Conservation (phyloP, 2,797 vertebrate species). For the Acrocephalus scirpaceus region DNA sequence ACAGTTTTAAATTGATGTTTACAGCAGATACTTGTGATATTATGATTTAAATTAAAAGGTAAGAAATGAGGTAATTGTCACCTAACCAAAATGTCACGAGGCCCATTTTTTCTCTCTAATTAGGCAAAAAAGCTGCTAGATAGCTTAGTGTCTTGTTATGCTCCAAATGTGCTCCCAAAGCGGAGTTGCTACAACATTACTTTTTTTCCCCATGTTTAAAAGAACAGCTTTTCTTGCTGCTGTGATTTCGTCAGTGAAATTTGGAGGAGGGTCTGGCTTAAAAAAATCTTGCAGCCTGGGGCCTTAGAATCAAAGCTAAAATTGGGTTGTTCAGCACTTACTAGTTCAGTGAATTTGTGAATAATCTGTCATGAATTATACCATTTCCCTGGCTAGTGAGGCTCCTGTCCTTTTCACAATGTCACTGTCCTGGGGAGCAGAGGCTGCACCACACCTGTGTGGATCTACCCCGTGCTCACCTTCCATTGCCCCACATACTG, state of each 20-base stretch:
- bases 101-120: not conserved
- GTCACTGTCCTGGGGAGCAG: not conserved
- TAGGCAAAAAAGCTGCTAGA: not conserved
- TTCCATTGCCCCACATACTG: rapidly evolving
- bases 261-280: not conserved
- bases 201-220: not conserved
- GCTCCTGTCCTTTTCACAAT: not conserved
- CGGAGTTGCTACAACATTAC: not conserved
- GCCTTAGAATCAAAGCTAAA: not conserved
- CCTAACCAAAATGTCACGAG: not conserved
- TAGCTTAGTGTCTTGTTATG: not conserved
- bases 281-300: not conserved
- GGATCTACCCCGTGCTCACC: not conserved
- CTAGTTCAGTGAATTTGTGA: not conserved
- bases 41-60: not conserved
- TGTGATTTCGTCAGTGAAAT: not conserved
- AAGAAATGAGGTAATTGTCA: not conserved
- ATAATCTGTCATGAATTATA: not conserved
- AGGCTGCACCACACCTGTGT: not conserved
- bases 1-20: not conserved
- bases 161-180: not conserved
- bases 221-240: not conserved
- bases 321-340: not conserved
- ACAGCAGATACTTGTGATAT: not conserved
- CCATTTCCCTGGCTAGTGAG: not conserved